Percentiles rank a stretch among this genome's conserved stretches.
These are phyloP conservation scores for Brenthis ino DNA, from an alignment of 2,888 invertebrate species.

Conservation along the genomic window DNA sequence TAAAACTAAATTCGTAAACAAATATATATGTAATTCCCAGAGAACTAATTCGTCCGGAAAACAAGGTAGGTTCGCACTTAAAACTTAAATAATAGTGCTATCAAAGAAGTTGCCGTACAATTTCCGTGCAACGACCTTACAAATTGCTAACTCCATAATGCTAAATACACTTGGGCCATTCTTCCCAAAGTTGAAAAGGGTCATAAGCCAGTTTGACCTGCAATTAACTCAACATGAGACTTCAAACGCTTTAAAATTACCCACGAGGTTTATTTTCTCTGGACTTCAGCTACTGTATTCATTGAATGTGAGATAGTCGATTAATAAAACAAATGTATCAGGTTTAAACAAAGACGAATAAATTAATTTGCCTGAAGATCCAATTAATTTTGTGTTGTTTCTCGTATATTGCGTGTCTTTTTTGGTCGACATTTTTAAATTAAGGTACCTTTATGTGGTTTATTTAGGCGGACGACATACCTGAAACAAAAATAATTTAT, in stretches of 20 bases:
- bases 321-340: slow-evolving; percentile 16
- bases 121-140: slow-evolving; percentile 50
- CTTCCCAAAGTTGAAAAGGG: slow-evolving; percentile 62
- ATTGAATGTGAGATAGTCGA: slow-evolving; percentile 18
- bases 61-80: background rate
- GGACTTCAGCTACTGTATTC: slow-evolving; percentile 22
- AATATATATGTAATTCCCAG: background rate
- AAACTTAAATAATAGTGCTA: slow-evolving; percentile 29
- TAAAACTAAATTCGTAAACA: background rate
- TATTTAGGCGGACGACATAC: slow-evolving; percentile 43
- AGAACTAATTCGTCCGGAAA: slow-evolving; percentile 18
- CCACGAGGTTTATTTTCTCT: slow-evolving; percentile 29
- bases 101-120: slow-evolving; percentile 31
- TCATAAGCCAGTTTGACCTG: slow-evolving; percentile 63
- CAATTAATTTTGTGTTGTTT: background rate
- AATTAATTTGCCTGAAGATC: background rate
- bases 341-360: background rate
- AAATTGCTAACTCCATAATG: slow-evolving; percentile 45
- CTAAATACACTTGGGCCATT: slow-evolving; percentile 52
- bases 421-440: background rate
- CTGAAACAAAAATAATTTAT: slow-evolving; percentile 54
- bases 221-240: slow-evolving; percentile 72
- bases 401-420: background rate
- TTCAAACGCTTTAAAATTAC: slow-evolving; percentile 58
- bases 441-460: background rate